Conservation (phyloP, 2,888 invertebrate species). For the Deilephila porcellus region DNA sequence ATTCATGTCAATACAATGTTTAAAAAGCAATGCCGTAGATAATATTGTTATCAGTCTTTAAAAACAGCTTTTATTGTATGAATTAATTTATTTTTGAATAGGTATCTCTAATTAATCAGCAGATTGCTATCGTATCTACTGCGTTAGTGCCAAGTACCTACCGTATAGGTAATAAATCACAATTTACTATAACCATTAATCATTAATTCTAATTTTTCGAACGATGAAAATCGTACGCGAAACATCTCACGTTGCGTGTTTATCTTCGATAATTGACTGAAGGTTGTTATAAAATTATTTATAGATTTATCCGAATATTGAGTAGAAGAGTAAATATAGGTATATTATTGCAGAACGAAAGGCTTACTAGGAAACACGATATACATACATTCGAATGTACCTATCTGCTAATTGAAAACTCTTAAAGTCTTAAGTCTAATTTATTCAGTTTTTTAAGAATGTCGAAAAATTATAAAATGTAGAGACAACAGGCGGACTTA, state of each 20-base stretch:
- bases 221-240: not conserved
- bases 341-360: not conserved
- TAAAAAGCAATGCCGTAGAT: not conserved
- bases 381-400: not conserved
- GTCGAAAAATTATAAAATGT: not conserved
- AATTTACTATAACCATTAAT: not conserved
- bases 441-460: not conserved
- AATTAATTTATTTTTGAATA: not conserved
- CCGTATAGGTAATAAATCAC: conserved; percentile 20
- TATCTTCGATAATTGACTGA: no score
- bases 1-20: not conserved
- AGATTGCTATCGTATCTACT: conserved; percentile 8
- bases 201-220: conserved; percentile 10
- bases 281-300: not conserved
- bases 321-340: not conserved
- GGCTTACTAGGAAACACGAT: not conserved
- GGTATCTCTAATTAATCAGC: not conserved
- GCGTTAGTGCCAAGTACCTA: conserved; percentile 14
- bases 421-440: not conserved
- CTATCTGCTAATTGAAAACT: not conserved
- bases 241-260: conserved; percentile 1
- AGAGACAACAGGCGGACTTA: no score
- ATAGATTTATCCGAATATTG: not conserved
- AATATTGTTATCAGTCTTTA: not conserved
- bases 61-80: not conserved